phyloP scores from a whole-genome alignment of 2,113 vertebrate genomes.

The Bothrops jararaca region DNA sequence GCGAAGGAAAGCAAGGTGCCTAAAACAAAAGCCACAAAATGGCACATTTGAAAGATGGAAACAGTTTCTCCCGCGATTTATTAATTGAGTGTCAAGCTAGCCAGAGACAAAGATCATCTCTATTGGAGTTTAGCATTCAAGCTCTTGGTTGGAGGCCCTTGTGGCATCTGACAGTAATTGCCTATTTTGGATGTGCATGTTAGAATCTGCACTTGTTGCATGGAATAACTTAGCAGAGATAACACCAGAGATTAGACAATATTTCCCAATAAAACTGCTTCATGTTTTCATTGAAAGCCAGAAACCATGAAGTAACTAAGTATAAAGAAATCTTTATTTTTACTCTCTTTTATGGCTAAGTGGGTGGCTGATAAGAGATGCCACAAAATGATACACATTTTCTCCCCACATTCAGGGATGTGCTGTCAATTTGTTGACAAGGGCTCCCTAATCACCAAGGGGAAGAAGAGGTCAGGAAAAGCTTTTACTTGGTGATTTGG shows the following conservation, averaged over 20 bases:
- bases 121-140: neutral
- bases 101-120: neutral
- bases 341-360: neutral
- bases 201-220: neutral
- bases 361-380: neutral
- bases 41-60: neutral
- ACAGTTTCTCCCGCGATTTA: neutral
- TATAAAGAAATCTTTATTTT: neutral
- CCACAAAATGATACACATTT: neutral
- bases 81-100: neutral
- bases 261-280: neutral
- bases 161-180: neutral
- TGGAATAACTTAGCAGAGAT: neutral
- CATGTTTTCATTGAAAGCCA: neutral
- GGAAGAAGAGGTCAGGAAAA: neutral
- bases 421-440: neutral
- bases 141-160: neutral
- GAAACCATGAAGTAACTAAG: neutral
- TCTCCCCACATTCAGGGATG: neutral
- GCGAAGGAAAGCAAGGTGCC: neutral
- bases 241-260: neutral
- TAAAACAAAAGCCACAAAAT: neutral
- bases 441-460: neutral
- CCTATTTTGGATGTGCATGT: neutral
- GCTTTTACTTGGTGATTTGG: neutral